These are phyloP conservation scores for Leptonema lineaticorne DNA, from an alignment of 1,140 invertebrate species.

Conservation along the genomic window DNA sequence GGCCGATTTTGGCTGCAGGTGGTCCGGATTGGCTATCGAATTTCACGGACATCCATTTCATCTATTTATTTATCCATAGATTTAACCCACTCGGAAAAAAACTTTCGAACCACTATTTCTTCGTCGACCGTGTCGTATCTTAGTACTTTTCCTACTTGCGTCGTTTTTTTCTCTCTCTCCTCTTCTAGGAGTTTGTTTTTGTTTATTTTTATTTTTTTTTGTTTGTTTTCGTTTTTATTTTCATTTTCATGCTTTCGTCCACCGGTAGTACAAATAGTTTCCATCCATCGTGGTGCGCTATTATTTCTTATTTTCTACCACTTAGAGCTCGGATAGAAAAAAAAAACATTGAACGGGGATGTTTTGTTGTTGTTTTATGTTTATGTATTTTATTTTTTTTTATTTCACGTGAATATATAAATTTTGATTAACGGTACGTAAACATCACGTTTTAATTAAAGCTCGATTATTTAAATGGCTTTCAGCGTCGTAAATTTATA, in stretches of 20 bases:
- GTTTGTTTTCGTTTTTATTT: neutral
- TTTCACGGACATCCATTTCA: neutral
- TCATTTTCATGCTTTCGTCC: neutral
- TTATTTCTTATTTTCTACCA: too few species aligned
- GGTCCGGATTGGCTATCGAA: neutral
- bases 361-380: too few species aligned
- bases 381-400: too few species aligned
- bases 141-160: neutral
- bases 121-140: neutral
- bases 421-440: slow-evolving; percentile 11
- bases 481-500: too few species aligned
- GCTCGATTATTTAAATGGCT: neutral
- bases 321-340: too few species aligned
- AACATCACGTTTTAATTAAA: neutral
- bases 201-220: neutral
- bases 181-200: neutral
- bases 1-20: neutral
- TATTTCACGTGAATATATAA: neutral
- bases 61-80: neutral
- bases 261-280: too few species aligned
- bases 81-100: too few species aligned
- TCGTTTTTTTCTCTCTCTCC: neutral
- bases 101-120: too few species aligned
- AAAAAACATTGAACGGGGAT: too few species aligned
- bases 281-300: too few species aligned